Evolutionary conservation across 2,797 vertebrate genomes (phyloP), one percentile per base, ranked within the genome.

Genomic region (Prunella strophiata): DNA sequence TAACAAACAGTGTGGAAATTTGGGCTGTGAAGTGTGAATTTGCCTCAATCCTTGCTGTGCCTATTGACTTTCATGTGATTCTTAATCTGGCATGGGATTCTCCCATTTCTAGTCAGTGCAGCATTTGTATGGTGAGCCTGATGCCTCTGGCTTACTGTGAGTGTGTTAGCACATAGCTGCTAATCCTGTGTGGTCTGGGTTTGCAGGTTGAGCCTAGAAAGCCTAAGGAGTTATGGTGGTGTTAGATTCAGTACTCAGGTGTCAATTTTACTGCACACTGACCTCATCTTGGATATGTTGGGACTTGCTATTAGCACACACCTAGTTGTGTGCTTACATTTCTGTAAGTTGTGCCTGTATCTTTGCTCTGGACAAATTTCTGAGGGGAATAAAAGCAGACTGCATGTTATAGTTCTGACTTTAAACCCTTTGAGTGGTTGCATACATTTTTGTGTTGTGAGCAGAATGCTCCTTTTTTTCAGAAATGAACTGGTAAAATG

Each of bases 261-360:
- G 19, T 36, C 65, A 54, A 1, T 68, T 63, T 72, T 57, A 40
- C 29, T 57, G 29, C 29, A 11, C 18, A 21, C 18, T 45, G 12
- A 27, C 45, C 34, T 42, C 10, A 8, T 42, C 1, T 1, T 25
- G 42, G 63, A 2, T 68, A 6, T 23, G 13, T 21, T 48, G 29
- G 26, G 32, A 42, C 21, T 79, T 2, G 0, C 18, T 27, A 0
- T 48, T 50, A 63, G 32, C 50, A 26, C 17, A 18, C 12, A 73
- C 11, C 40, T 50, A 32, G 36, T 47, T 6, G 8, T 66, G 14
- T 58, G n/a, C 18, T 81, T 50, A 23, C 22, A 8, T 26, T 51
- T 84, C 36, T 58, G 0, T 40, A 27, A 47, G 4, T 5, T 86
- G 42, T 52, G 16, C 8, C 6, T 85, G 81, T 51, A 13, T 45